Conservation (phyloP, 2,797 vertebrate species). For the Gymnopithys bicolor region DNA sequence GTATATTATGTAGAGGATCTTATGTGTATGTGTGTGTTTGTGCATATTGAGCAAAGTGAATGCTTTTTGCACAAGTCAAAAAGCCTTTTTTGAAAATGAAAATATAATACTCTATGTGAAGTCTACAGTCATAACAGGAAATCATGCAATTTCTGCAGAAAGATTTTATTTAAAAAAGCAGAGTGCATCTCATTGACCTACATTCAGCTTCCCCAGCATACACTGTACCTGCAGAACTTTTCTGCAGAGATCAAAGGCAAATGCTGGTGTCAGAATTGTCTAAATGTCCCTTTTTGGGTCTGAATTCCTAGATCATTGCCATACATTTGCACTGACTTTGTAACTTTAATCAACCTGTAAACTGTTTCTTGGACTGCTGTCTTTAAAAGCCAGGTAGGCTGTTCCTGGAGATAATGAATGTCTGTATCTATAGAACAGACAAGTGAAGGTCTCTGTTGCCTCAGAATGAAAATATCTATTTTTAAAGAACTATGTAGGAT, state of each 20-base stretch:
- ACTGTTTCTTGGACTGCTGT: conserved; percentile 41
- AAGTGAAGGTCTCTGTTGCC: conserved; percentile 19
- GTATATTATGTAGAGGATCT: background rate
- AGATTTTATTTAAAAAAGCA: conserved; percentile 66
- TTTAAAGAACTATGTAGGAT: background rate
- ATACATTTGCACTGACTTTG: conserved; percentile 55
- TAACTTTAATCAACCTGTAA: conserved; percentile 65
- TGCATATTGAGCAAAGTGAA: background rate
- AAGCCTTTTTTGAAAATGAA: background rate
- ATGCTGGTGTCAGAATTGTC: conserved; percentile 61
- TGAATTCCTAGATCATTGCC: conserved; percentile 54
- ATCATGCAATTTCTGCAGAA: conserved; percentile 69
- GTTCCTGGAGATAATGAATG: conserved; percentile 27
- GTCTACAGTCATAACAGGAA: conserved; percentile 76
- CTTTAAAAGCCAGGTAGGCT: conserved; percentile 36
- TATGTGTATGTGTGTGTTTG: background rate
- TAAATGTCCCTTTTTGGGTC: conserved; percentile 45
- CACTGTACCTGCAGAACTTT: conserved; percentile 70
- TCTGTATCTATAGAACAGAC: conserved; percentile 6
- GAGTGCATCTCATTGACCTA: conserved; percentile 80
- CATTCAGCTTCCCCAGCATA: conserved; percentile 68
- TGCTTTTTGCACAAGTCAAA: background rate
- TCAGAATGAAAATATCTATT: background rate
- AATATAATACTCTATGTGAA: conserved; percentile 27
- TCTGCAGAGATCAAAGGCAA: conserved; percentile 61